Percentiles rank a stretch among this genome's conserved stretches.
phyloP scores from a whole-genome alignment of 1,140 invertebrate genomes.

The Neomicropteryx cornuta region DNA sequence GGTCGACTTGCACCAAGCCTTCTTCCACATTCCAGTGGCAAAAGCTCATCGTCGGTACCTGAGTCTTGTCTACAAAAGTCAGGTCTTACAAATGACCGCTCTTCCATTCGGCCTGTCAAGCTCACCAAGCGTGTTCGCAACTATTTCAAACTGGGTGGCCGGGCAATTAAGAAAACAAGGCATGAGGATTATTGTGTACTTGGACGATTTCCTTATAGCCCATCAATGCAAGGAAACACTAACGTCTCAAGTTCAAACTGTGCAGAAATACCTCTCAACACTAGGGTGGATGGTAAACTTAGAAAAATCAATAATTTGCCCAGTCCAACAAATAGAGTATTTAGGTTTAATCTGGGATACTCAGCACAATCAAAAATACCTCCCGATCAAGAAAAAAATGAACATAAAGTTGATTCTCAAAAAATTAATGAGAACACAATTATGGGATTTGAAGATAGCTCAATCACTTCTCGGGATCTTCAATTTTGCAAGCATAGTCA shows the following conservation, averaged over 20 bases:
- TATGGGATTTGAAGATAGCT: not conserved
- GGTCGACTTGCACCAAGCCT: slow-evolving; percentile 17
- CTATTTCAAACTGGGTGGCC: slow-evolving; percentile 15
- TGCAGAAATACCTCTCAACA: not conserved
- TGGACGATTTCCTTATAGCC: slow-evolving; percentile 20
- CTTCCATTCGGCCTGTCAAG: slow-evolving; percentile 11
- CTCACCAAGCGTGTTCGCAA: slow-evolving; percentile 10
- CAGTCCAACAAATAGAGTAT: slow-evolving; percentile 4
- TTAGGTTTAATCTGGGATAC: slow-evolving; percentile 6
- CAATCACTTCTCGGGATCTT: not conserved
- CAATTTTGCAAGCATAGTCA: not conserved
- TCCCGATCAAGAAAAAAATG: not conserved
- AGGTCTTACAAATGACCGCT: slow-evolving; percentile 12
- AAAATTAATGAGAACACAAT: not conserved
- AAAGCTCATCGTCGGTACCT: slow-evolving; percentile 13
- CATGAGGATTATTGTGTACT: slow-evolving; percentile 15
- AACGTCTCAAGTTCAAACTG: slow-evolving; percentile 2
- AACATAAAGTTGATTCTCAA: not conserved
- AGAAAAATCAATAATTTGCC: slow-evolving; percentile 2
- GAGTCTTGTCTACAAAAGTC: slow-evolving; percentile 14
- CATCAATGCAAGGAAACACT: slow-evolving; percentile 13
- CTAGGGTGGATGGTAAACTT: slow-evolving; percentile 6
- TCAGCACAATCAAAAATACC: not conserved
- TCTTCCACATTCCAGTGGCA: slow-evolving; percentile 17
- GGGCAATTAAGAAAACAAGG: slow-evolving; percentile 10